phyloP scores from a whole-genome alignment of 2,797 vertebrate genomes.

The Spinus pinus region DNA sequence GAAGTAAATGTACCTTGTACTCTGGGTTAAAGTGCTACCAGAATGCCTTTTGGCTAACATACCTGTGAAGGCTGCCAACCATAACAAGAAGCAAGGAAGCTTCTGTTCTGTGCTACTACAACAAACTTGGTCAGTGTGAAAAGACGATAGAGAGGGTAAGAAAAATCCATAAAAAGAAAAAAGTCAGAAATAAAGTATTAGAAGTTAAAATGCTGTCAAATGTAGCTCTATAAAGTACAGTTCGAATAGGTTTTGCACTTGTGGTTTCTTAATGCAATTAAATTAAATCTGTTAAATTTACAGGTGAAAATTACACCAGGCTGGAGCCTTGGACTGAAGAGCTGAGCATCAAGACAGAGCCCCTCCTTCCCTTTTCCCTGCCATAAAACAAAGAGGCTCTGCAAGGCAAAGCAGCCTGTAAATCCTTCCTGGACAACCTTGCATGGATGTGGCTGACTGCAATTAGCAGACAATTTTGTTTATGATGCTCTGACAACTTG shows the following conservation, averaged over 20 bases:
- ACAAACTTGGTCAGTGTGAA: background rate
- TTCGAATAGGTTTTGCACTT: background rate
- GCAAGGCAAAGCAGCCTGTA: background rate
- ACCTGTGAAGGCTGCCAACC: conserved; percentile 3
- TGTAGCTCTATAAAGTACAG: background rate
- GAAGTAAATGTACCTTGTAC: background rate
- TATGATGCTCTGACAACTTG: conserved; percentile 46
- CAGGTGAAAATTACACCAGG: background rate
- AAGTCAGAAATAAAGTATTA: background rate
- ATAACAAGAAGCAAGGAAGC: conserved; percentile 24
- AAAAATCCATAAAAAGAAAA: background rate
- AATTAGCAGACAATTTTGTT: conserved; percentile 60
- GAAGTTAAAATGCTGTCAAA: background rate
- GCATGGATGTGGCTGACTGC: conserved; percentile 14
- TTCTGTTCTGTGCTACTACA: conserved; percentile 4
- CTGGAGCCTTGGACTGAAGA: background rate
- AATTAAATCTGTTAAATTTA: background rate
- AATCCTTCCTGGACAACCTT: conserved; percentile 35
- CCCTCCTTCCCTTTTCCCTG: background rate
- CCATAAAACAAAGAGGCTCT: background rate
- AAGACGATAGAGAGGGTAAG: background rate
- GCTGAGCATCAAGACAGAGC: background rate
- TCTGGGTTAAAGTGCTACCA: conserved; percentile 11
- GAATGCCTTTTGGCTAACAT: background rate
- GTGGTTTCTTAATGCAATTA: background rate